Evolutionary conservation across 2,888 invertebrate genomes (phyloP), one percentile per base, ranked within the genome.

Genomic region (Drosophila greeni): DNA sequence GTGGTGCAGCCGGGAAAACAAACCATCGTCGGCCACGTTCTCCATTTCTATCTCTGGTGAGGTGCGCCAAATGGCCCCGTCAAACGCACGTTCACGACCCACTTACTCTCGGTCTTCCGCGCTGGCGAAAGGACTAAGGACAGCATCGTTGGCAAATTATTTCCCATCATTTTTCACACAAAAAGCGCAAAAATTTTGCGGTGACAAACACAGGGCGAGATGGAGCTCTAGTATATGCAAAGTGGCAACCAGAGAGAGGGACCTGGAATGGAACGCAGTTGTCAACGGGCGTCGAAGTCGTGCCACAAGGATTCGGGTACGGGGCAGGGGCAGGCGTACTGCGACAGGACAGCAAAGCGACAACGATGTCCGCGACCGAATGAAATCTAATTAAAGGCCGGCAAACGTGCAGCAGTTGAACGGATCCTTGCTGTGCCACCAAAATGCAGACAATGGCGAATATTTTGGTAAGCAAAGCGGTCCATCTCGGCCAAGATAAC

Each of bases 121-220:
- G 60, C 33, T 48, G 67, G 67, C 64, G 23, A 58, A 48, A 39
- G 66, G 67, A 66, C 64, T 26, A 58, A 52, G 57, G 66, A 56
- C 66, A 56, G 48, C 56, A 45, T 49, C 66, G 55, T 45, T 68
- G 71, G 74, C 68, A 81, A 82, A 82, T 80, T 78, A 84, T 81
- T 81, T 84, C 73, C 70, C 84, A 84, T 84, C 76, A 82, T 84
- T 81, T 84, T 84, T 81, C 82, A 79, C 72, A 48, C 70, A 78
- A 82, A 84, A 79, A 73, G 80, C 70, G 69, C 69, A 79, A 60
- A 70, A 76, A 68, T 75, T 71, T 43, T 70, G 68, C 72, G 55
- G 65, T 62, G 53, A 60, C 69, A 52, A 51, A 40, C 43, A 53
- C 36, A 37, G 42, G 40, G 14, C 53, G 20, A 51, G 33, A 12